Evolutionary conservation across 2,888 invertebrate species (phyloP), one percentile per base, ranked within the genome.

Genomic region (Hirtodrosophila confusa): DNA sequence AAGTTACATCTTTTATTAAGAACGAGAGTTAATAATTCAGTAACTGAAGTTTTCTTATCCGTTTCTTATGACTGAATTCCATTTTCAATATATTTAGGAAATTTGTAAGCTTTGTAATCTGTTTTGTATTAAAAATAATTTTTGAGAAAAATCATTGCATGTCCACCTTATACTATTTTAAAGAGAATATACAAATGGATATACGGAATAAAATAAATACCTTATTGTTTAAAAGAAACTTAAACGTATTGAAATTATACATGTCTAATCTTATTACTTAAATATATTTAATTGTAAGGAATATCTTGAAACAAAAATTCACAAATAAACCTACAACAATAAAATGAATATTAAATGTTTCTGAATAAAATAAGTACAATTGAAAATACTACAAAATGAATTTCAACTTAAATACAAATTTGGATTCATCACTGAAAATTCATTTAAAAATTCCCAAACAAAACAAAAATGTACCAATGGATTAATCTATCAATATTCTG

Each of bases 11-110:
- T 27, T 43, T 17, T 35, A 33, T 33, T 6, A 36, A 37, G n/a
- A 17, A 40, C 6, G 3, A 31, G 10, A 27, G 23, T 37, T 49
- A 31, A 27, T 37, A 17, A 12, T 44, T 29, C 35, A 45, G n/a
- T 36, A 44, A 45, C 48, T 37, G 31, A 68, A 80, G 67, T 60
- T 72, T 86, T 88, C 89, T 89, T 89, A 89, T 88, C 84, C 71
- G 62, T 74, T 78, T 70, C 62, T 78, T 85, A 73, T 78, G 87
- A 87, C 89, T 89, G 89, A 82, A 75, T 73, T 78, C 37, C 12
- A 39, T 53, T 77, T 77, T 75, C 60, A 62, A 55, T 51, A 57
- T 50, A 51, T 17, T 17, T 17, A 17, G 17, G 12, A 61, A 43
- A 67, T 60, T 48, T 63, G 36, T 55, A 62, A 58, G 37, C 41